A percentile compares a stretch with the other conserved stretches of the same genome.
Evolutionary conservation across 2,888 invertebrate genomes (phyloP).

Genomic region (Terebella lapidaria): DNA sequence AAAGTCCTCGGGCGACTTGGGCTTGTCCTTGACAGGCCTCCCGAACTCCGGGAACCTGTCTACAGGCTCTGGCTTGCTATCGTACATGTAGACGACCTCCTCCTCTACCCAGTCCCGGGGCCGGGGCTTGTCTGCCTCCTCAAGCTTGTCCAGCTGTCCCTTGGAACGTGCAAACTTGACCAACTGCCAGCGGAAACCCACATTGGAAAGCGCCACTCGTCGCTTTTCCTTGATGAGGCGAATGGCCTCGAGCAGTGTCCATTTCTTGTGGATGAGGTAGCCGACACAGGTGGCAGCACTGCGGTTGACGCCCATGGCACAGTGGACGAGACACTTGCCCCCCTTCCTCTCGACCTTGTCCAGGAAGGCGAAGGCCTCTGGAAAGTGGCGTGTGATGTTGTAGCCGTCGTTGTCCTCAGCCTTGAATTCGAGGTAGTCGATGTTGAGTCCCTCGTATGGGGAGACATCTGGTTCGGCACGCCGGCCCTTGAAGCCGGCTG

Average conservation of each 20-base stretch:
- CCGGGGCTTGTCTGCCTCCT: background rate
- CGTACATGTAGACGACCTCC: no score
- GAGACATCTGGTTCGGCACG: constrained; percentile 16
- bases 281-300: constrained; percentile 24
- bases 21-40: no score
- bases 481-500: constrained; percentile 25
- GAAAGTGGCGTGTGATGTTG: constrained; percentile 27
- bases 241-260: constrained; percentile 19
- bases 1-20: no score
- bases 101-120: no score
- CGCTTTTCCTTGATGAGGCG: constrained; percentile 21
- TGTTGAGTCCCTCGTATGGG: constrained; percentile 25
- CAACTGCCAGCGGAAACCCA: constrained; percentile 22
- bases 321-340: constrained; percentile 26
- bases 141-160: constrained; percentile 7
- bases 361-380: constrained; percentile 21
- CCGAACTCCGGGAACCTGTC: no score
- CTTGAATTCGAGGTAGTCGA: constrained; percentile 26
- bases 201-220: constrained; percentile 22
- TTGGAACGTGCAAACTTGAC: constrained; percentile 20
- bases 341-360: constrained; percentile 14
- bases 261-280: constrained; percentile 21
- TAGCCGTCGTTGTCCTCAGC: constrained; percentile 25
- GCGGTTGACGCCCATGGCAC: constrained; percentile 28
- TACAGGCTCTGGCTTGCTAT: no score